A percentile compares a stretch with the other conserved stretches of the same genome.
Evolutionary conservation across 2,888 invertebrate species (phyloP).

Genomic region (Beris chalybata): DNA sequence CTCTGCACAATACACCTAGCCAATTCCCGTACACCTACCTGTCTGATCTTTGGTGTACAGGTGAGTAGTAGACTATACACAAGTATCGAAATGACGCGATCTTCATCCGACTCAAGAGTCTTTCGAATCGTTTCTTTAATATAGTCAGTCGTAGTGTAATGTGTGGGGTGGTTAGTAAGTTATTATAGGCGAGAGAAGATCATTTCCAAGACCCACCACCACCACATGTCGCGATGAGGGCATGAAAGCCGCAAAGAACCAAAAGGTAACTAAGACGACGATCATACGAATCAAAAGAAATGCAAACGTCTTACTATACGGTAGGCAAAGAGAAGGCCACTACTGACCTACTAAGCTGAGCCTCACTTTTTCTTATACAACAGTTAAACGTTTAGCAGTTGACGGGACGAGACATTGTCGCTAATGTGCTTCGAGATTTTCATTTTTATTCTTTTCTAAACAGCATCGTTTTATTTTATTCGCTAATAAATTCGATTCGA

Average conservation of each 20-base stretch:
- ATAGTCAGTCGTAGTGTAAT: too few relatives aligned
- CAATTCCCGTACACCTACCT: slow-evolving; percentile 26
- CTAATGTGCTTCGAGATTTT: slow-evolving; percentile 28
- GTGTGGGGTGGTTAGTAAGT: too few relatives aligned
- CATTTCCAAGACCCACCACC: too few relatives aligned
- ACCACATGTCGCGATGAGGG: too few relatives aligned
- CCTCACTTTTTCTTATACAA: slow-evolving; percentile 45
- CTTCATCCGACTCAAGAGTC: slow-evolving; percentile 31
- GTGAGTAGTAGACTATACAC: slow-evolving; percentile 33
- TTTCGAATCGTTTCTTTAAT: too few relatives aligned
- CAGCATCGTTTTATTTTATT: too few relatives aligned
- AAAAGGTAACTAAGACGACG: slow-evolving; percentile 17
- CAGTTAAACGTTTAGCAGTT: slow-evolving; percentile 44
- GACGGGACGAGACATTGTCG: slow-evolving; percentile 41
- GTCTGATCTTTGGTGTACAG: slow-evolving; percentile 1
- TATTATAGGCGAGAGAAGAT: too few relatives aligned
- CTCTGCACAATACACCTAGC: slow-evolving; percentile 36
- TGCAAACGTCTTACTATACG: slow-evolving; percentile 26
- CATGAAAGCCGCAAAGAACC: slow-evolving; percentile 16
- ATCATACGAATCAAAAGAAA: slow-evolving; percentile 26
- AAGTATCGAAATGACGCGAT: slow-evolving; percentile 37
- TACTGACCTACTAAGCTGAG: slow-evolving; percentile 53
- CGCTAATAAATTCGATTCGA: too few relatives aligned
- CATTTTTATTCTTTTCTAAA: too few relatives aligned
- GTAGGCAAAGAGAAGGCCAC: slow-evolving; percentile 45